Percentiles rank a stretch among this genome's conserved stretches.
phyloP scores from a whole-genome alignment of 2,888 invertebrate species.

The Chrysomela aeneicollis region DNA sequence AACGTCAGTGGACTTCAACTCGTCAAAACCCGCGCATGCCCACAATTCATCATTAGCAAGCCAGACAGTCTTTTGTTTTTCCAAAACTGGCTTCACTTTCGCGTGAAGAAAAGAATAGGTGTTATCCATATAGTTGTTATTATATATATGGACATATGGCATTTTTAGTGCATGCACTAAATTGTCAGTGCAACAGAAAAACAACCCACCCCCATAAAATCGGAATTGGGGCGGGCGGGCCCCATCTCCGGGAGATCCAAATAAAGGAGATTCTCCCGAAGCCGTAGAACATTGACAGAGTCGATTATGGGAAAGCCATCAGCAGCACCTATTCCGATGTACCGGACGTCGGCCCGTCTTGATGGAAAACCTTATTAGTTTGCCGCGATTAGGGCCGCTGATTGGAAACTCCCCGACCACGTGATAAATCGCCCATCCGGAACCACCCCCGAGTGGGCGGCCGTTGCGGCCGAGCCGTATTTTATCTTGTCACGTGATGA shows the following conservation, averaged over 20 bases:
- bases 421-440: constrained; percentile 35
- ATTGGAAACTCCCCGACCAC: constrained; percentile 20
- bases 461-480: constrained; percentile 35
- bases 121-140: too few species aligned
- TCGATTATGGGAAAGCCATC: constrained; percentile 13
- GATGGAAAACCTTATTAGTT: constrained; percentile 31
- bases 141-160: too few species aligned
- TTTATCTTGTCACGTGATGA: constrained; percentile 44
- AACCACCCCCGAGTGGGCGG: constrained; percentile 30
- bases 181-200: too few species aligned
- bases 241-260: neutral
- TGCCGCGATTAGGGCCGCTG: constrained; percentile 26
- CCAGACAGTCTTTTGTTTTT: too few species aligned
- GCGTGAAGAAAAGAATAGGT: too few species aligned
- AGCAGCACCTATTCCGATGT: constrained; percentile 16
- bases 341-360: constrained; percentile 27
- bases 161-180: too few species aligned
- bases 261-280: neutral
- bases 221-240: too few species aligned
- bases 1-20: too few species aligned
- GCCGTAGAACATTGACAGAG: constrained; percentile 8
- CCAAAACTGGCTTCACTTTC: too few species aligned
- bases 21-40: too few species aligned
- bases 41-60: too few species aligned
- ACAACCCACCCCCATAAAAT: too few species aligned